phyloP scores from a whole-genome alignment of 2,797 vertebrate genomes.

The Phrynocephalus guinanensis region DNA sequence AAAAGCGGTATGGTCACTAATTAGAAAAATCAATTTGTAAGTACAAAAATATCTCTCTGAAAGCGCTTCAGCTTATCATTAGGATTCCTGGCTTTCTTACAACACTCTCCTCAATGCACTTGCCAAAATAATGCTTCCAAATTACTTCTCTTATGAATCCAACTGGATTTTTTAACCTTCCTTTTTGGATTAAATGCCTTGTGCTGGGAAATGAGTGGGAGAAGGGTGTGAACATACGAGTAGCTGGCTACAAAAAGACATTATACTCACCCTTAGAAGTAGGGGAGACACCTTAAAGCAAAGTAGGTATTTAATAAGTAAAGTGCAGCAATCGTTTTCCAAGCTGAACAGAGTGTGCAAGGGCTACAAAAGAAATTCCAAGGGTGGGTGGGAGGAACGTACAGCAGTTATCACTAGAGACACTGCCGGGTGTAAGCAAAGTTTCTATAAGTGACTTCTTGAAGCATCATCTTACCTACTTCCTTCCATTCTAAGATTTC shows the following conservation, averaged over 20 bases:
- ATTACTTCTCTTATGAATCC: neutral
- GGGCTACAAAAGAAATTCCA: neutral
- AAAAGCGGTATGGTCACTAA: neutral
- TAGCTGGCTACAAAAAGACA: conserved; percentile 15
- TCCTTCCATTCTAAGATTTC: conserved; percentile 8
- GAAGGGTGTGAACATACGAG: neutral
- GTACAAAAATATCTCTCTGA: neutral
- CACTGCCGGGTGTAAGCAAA: neutral
- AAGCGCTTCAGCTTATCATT: neutral
- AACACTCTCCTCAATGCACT: neutral
- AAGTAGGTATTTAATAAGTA: conserved; percentile 11
- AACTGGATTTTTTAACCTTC: conserved; percentile 3
- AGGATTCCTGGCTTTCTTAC: neutral
- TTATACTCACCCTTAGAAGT: neutral
- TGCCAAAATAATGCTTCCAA: neutral
- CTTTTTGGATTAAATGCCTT: neutral
- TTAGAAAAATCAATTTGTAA: neutral
- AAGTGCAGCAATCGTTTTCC: neutral
- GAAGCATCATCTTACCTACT: neutral
- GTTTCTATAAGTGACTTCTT: conserved; percentile 1
- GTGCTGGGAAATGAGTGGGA: conserved; percentile 42
- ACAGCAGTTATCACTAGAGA: neutral
- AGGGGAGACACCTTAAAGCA: neutral
- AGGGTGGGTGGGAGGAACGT: neutral
- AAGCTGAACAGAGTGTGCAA: neutral